These are phyloP conservation scores for Pseudois nayaur DNA, from an alignment of 2,113 vertebrate genomes.

Conservation along the genomic window DNA sequence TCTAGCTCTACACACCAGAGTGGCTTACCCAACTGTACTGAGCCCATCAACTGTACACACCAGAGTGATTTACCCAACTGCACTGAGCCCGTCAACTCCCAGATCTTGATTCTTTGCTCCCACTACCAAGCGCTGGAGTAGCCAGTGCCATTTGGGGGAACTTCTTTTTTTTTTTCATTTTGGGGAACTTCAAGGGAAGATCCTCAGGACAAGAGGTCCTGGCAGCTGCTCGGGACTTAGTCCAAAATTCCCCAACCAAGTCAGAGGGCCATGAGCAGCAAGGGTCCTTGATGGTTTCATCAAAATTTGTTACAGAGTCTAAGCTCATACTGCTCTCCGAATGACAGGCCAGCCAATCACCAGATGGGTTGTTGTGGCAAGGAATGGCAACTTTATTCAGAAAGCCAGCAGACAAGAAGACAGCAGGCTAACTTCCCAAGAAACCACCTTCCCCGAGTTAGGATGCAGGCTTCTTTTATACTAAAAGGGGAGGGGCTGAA, in stretches of 20 bases:
- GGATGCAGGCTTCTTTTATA: background rate
- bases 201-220: background rate
- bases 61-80: background rate
- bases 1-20: background rate
- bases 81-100: fast-evolving
- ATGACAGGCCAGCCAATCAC: background rate
- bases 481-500: background rate
- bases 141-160: background rate
- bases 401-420: background rate
- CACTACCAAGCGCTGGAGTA: background rate
- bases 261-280: background rate
- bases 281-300: background rate
- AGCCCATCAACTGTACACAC: background rate
- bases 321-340: background rate
- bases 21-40: background rate
- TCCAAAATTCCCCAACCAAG: background rate
- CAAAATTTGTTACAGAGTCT: background rate
- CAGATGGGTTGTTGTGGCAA: background rate
- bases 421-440: background rate
- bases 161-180: no score
- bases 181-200: background rate
- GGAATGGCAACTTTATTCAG: background rate
- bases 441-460: background rate
- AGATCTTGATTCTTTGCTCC: background rate
- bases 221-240: background rate